phyloP scores from a whole-genome alignment of 2,113 vertebrate genomes.

The Pangasianodon hypophthalmus region DNA sequence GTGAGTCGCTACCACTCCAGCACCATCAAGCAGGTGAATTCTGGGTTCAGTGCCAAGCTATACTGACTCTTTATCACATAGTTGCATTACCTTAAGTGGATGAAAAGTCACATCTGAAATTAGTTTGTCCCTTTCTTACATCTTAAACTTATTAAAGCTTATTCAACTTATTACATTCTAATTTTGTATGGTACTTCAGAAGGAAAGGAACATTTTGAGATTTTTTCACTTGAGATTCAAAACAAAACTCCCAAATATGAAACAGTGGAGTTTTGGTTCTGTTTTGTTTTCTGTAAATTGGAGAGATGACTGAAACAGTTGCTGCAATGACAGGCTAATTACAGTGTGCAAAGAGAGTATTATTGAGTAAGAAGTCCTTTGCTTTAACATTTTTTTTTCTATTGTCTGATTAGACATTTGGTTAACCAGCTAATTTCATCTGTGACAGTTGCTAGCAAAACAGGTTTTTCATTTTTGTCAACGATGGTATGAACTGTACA shows the following conservation, averaged over 20 bases:
- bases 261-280: background rate
- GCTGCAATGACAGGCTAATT: background rate
- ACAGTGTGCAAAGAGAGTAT: background rate
- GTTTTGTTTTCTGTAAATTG: background rate
- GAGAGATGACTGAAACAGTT: background rate
- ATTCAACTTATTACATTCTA: background rate
- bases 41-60: background rate
- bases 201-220: no score
- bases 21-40: conserved; percentile 83
- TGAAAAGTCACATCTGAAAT: background rate
- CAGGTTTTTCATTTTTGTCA: background rate
- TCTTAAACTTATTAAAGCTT: no score
- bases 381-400: background rate
- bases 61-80: background rate
- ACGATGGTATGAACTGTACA: background rate
- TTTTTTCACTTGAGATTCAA: background rate
- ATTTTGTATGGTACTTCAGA: background rate
- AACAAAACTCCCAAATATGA: background rate
- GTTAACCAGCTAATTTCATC: background rate
- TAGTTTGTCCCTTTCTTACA: background rate
- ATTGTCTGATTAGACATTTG: background rate
- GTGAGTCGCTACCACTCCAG: conserved; percentile 79
- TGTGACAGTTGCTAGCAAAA: background rate
- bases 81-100: background rate
- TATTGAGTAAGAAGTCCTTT: background rate